Base-by-base conservation (phyloP, 1,140 invertebrate genomes). In the Colletes latitarsis region DNA sequence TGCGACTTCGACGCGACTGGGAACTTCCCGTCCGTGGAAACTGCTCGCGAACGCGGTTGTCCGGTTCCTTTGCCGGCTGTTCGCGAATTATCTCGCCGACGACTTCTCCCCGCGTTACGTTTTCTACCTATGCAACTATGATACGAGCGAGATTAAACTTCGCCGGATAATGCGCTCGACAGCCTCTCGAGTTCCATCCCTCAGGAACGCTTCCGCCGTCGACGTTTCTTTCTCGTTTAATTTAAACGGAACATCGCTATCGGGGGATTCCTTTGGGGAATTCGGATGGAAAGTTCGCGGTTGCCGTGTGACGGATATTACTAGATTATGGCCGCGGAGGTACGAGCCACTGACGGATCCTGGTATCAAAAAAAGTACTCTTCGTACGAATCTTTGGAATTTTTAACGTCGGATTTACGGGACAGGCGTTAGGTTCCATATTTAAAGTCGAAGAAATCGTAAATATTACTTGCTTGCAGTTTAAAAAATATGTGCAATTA, bases 71-170 rank as follows among this genome's bases (percentile, higher is more conserved):
- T 49, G 49, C 6, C 57, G 9, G n/a, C n/a, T 58, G 21, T 64
- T 14, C 30, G 62, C n/a, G 14, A 15, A 64, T 64, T 41, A 17
- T 4, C 21, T 64, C 17, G 41, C 6, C 39, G 21, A 17, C 62
- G 62, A 41, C 30, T 6, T 64, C 41, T 43, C 43, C 3, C 49
- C 6, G 60, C 19, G 41, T 19, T 30, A 19, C 62, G 62, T 64
- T 64, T 43, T 41, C 62, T 4, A 17, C 62, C 9, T 14, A 12
- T 41, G 62, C 62, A 19, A 8, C 41, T 17, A 17, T 64, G 41
- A 39, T 39, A 17, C 43, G 41, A 9, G 17, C 62, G 30, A 64
- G 62, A 64, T 64, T 64, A 64, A 64, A 41, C 62, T 64, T 64
- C 62, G 43, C 4, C 62, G 62, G 21, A 64, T 64, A 64, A 64